phyloP scores from a whole-genome alignment of 64 coral and sea anemone genomes.

The Porites australiensis region DNA sequence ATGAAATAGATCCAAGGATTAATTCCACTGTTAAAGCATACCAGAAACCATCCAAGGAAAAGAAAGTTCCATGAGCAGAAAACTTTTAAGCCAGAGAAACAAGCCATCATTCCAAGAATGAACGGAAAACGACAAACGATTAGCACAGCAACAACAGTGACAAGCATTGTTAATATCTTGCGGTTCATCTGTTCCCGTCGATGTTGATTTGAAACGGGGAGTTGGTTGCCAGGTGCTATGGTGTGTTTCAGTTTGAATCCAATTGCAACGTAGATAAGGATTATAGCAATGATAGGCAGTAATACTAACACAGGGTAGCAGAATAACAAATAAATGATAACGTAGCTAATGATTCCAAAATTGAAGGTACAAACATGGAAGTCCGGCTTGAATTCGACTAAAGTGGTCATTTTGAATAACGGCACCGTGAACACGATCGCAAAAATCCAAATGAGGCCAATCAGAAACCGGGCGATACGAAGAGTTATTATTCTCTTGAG shows the following conservation, averaged over 20 bases:
- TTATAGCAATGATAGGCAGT: neutral
- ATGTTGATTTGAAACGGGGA: conserved; percentile 3
- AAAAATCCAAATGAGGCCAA: conserved; percentile 30
- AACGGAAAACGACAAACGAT: conserved; percentile 37
- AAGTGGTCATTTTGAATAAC: neutral
- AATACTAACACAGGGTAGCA: conserved; percentile 16
- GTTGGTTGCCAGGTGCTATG: conserved; percentile 24
- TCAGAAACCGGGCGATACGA: neutral
- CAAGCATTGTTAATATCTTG: conserved; percentile 36
- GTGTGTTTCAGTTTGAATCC: conserved; percentile 47
- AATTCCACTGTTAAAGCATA: neutral
- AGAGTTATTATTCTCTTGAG: conserved; percentile 5
- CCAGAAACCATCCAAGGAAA: conserved; percentile 6
- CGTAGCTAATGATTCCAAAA: neutral
- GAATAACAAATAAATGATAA: neutral
- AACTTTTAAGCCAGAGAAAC: neutral
- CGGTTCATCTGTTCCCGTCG: conserved; percentile 17
- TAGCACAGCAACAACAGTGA: conserved; percentile 12
- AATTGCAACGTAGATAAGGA: conserved; percentile 45
- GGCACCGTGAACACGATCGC: conserved; percentile 21
- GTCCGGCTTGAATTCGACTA: neutral
- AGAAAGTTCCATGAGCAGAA: neutral
- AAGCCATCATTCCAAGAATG: conserved; percentile 1
- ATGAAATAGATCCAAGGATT: conserved; percentile 65
- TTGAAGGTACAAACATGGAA: conserved; percentile 8